Conservation (phyloP, 2,888 invertebrate species). For the Cheiracanthium punctorium region DNA sequence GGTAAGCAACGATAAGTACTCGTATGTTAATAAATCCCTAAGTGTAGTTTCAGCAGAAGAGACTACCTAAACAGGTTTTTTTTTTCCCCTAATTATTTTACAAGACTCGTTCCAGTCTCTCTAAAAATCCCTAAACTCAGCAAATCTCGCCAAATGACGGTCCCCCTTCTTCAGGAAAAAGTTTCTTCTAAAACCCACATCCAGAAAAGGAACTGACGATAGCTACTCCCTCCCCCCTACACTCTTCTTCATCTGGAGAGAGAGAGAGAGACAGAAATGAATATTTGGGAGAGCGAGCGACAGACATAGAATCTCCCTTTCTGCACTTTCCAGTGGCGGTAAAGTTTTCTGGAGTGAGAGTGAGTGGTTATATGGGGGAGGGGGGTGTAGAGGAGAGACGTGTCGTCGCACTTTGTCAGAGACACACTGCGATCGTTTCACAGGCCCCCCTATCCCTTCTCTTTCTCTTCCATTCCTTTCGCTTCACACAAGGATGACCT, state of each 20-base stretch:
- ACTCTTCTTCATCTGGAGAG: not conserved
- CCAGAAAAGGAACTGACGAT: not conserved
- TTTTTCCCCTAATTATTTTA: too few species aligned
- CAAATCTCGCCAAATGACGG: not conserved
- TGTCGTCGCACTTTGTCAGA: constrained; percentile 51
- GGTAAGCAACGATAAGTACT: too few species aligned
- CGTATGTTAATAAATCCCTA: too few species aligned
- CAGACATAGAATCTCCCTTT: constrained; percentile 49
- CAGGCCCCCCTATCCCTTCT: constrained; percentile 53
- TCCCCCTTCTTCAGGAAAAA: not conserved
- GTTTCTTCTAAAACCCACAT: not conserved
- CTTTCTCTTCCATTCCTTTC: constrained; percentile 38
- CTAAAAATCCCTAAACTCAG: too few species aligned
- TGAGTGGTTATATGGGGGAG: not conserved
- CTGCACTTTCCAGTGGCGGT: constrained; percentile 37
- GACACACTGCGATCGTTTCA: constrained; percentile 52
- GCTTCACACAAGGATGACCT: constrained; percentile 67
- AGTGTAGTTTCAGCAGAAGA: too few species aligned
- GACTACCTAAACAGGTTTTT: too few species aligned
- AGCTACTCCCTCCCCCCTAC: not conserved
- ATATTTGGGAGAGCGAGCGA: constrained; percentile 56
- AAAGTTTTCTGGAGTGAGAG: constrained; percentile 26
- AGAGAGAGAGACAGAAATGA: constrained; percentile 58
- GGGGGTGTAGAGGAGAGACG: not conserved
- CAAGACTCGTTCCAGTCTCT: too few species aligned